These are phyloP conservation scores for Margaritifera margaritifera DNA, from an alignment of 2,888 invertebrate species.

Conservation along the genomic window DNA sequence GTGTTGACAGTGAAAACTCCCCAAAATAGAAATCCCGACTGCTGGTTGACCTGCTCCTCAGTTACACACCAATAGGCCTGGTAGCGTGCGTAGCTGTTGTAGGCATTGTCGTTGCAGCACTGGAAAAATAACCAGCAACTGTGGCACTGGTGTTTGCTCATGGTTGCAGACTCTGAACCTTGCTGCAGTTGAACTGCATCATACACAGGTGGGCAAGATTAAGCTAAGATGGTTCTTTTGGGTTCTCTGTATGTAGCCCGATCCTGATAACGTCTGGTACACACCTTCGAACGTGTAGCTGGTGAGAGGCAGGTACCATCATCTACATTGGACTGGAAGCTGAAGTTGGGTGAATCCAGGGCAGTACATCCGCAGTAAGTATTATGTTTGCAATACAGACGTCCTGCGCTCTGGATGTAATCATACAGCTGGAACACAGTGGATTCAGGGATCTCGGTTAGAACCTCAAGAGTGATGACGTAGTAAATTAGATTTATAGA, in stretches of 20 bases:
- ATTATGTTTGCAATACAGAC: slow-evolving; percentile 58
- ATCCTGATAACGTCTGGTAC: slow-evolving; percentile 48
- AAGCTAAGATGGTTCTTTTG: slow-evolving; percentile 53
- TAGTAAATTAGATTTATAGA: slow-evolving; percentile 58
- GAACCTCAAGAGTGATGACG: slow-evolving; percentile 43
- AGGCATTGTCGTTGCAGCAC: slow-evolving; percentile 30
- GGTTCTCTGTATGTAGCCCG: slow-evolving; percentile 26
- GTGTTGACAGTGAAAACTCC: slow-evolving; percentile 49
- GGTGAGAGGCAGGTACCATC: slow-evolving; percentile 56
- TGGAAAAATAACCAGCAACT: slow-evolving; percentile 41
- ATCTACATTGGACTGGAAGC: slow-evolving; percentile 59
- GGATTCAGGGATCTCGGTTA: slow-evolving; percentile 55
- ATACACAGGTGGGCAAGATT: slow-evolving; percentile 51
- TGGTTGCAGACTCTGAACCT: slow-evolving; percentile 25
- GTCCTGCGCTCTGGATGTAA: slow-evolving; percentile 46
- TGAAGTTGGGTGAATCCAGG: slow-evolving; percentile 55
- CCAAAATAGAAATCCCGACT: slow-evolving; percentile 59
- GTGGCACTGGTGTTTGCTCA: slow-evolving; percentile 30
- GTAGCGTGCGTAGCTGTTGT: slow-evolving; percentile 39
- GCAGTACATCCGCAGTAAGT: slow-evolving; percentile 56
- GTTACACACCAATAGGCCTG: slow-evolving; percentile 59
- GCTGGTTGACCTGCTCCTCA: slow-evolving; percentile 24
- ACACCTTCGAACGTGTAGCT: slow-evolving; percentile 63
- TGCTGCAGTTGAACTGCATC: slow-evolving; percentile 40
- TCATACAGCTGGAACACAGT: slow-evolving; percentile 39